Conservation (phyloP, 2,113 vertebrate species). For the Myanophis thanlyinensis region DNA sequence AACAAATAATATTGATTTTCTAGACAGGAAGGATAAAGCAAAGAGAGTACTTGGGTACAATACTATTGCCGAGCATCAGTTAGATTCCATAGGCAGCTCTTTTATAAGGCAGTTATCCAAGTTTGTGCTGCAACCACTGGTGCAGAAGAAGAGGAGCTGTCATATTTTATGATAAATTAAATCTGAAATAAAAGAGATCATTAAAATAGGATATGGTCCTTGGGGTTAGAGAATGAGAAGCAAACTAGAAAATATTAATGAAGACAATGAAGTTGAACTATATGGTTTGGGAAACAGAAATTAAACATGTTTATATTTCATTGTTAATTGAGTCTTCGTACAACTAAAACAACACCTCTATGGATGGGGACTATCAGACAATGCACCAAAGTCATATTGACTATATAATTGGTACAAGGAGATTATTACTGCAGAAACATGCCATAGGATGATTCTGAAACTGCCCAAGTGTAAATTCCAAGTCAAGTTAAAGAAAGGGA, state of each 20-base stretch:
- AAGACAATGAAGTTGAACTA: not conserved
- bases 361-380: not conserved
- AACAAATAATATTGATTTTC: not conserved
- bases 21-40: not conserved
- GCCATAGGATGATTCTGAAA: not conserved
- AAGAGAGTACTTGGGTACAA: not conserved
- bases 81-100: not conserved
- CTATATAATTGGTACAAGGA: not conserved
- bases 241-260: not conserved
- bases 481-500: not conserved
- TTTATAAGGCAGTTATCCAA: not conserved
- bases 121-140: not conserved
- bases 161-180: not conserved
- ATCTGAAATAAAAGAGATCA: not conserved
- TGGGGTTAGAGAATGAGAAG: not conserved
- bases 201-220: not conserved
- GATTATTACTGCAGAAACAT: not conserved
- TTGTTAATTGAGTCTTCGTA: not conserved
- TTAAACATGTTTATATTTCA: not conserved
- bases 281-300: not conserved
- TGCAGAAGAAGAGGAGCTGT: not conserved
- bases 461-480: not conserved
- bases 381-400: not conserved
- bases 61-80: not conserved
- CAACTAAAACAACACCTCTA: not conserved